A percentile compares a stretch with the other conserved stretches of the same genome.
Evolutionary conservation across 2,888 invertebrate genomes (phyloP).

Genomic region (Glaucopsyche alexis): DNA sequence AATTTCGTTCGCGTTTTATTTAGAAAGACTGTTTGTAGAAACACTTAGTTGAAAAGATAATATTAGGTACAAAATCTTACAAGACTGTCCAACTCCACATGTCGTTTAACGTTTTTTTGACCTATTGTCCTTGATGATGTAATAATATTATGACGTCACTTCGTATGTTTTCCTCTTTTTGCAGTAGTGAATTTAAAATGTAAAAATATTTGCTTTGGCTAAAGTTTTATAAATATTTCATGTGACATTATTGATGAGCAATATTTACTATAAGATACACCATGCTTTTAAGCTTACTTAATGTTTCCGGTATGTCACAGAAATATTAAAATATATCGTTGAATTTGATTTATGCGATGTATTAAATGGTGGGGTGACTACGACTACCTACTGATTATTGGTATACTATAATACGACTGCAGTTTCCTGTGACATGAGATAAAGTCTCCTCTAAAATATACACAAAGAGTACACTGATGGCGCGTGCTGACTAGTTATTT

Average conservation of each 20-base stretch:
- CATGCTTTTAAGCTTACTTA: neutral
- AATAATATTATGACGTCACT: neutral
- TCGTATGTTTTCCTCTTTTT: neutral
- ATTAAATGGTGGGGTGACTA: neutral
- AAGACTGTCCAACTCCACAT: neutral
- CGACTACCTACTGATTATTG: neutral
- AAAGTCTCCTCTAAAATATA: neutral
- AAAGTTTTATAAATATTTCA: neutral
- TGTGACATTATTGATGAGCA: no score
- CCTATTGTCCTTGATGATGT: neutral
- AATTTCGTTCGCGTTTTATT: neutral
- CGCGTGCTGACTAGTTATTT: conserved; percentile 21
- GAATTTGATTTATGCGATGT: neutral
- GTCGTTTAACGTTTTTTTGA: neutral
- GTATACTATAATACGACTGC: neutral
- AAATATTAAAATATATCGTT: neutral
- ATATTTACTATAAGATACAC: no score
- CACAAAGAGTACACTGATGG: neutral
- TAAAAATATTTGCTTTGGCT: neutral
- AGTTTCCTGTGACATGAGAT: conserved; percentile 20
- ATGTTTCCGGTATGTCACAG: conserved; percentile 13
- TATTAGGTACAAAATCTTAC: neutral
- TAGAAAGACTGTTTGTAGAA: neutral
- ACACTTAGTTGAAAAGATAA: neutral
- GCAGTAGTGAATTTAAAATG: neutral